Conservation (phyloP, 1,140 invertebrate genomes). For the Drosophila pandora region DNA sequence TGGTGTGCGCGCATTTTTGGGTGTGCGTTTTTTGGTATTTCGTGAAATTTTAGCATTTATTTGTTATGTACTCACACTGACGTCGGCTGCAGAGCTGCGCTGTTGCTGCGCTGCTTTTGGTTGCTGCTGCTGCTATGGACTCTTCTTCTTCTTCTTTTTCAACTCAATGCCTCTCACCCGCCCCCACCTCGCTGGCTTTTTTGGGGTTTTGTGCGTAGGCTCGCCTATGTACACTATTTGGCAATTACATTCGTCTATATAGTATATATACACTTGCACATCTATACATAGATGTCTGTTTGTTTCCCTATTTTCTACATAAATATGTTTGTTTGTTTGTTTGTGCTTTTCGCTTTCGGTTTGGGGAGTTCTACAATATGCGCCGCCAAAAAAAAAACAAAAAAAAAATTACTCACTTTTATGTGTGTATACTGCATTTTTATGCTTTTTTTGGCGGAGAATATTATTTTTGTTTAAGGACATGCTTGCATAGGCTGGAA, state of each 20-base stretch:
- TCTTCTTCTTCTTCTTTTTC: not conserved
- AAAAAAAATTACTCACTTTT: slow-evolving; percentile 12
- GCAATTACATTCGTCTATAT: slow-evolving; percentile 67
- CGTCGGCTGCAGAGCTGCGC: slow-evolving; percentile 52
- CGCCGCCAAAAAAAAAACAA: slow-evolving; percentile 33
- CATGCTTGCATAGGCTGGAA: not conserved
- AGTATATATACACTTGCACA: slow-evolving; percentile 36
- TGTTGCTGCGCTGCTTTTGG: slow-evolving; percentile 33
- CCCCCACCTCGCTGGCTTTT: not conserved
- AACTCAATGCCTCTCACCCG: not conserved
- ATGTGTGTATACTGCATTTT: slow-evolving; percentile 78
- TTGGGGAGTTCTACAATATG: slow-evolving; percentile 23
- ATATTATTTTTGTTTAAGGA: slow-evolving; percentile 13
- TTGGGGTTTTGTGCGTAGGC: slow-evolving; percentile 61
- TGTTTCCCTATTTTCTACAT: slow-evolving; percentile 39
- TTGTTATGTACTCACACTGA: slow-evolving; percentile 73
- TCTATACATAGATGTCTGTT: slow-evolving; percentile 36
- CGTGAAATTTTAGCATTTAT: slow-evolving; percentile 82
- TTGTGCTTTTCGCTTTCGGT: slow-evolving; percentile 36
- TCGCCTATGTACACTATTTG: slow-evolving; percentile 75
- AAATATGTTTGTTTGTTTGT: slow-evolving; percentile 32
- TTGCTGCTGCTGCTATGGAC: slow-evolving; percentile 27
- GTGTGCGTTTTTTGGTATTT: slow-evolving; percentile 72
- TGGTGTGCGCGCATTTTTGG: slow-evolving; percentile 59
- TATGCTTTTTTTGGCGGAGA: slow-evolving; percentile 11